Evolutionary conservation across 2,888 invertebrate species (phyloP).

Genomic region (Heliconius cydno): DNA sequence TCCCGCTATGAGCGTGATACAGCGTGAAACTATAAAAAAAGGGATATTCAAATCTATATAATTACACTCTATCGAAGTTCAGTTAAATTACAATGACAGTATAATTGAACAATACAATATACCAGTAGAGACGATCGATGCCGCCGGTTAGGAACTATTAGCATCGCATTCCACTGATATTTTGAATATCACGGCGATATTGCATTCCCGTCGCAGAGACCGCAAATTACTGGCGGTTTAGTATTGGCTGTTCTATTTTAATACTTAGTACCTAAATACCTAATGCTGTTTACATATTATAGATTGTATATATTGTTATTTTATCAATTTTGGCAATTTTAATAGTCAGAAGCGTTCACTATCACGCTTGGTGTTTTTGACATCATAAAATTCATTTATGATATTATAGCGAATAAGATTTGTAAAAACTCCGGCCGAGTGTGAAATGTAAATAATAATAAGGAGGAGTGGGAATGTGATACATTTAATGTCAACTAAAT

Average conservation of each 20-base stretch:
- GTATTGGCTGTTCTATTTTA: slow-evolving; percentile 34
- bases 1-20: no score
- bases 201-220: slow-evolving; percentile 53
- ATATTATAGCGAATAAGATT: not conserved
- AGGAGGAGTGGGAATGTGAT: no score
- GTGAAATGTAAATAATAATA: no score
- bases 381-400: not conserved
- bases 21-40: no score
- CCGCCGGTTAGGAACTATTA: slow-evolving; percentile 37
- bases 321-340: not conserved
- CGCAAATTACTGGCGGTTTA: slow-evolving; percentile 48
- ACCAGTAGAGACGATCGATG: slow-evolving; percentile 12
- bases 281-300: not conserved
- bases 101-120: slow-evolving; percentile 22
- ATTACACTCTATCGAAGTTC: no score
- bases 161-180: slow-evolving; percentile 48
- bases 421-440: no score
- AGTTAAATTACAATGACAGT: not conserved
- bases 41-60: no score
- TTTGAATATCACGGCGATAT: slow-evolving; percentile 56
- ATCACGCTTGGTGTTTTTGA: not conserved
- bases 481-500: no score
- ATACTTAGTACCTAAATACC: slow-evolving; percentile 16
- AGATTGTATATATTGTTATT: not conserved
- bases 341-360: not conserved